Conservation (phyloP, 1,140 invertebrate species). For the Neelides sp. region DNA sequence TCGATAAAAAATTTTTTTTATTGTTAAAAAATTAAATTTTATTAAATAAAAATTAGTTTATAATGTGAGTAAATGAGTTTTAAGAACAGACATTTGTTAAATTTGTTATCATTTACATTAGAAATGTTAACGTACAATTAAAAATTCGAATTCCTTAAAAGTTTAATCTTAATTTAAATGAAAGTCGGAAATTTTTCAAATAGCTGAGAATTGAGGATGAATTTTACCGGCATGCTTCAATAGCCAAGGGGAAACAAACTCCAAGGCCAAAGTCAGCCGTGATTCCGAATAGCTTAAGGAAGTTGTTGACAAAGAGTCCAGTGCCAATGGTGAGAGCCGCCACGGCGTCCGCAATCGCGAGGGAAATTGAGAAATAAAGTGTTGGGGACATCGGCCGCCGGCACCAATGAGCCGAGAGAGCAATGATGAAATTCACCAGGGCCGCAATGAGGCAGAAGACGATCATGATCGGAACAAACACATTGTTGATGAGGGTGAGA, state of each 20-base stretch:
- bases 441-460: conserved; percentile 41
- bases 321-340: conserved; percentile 41
- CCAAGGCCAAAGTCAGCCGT: conserved; percentile 20
- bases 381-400: conserved; percentile 44
- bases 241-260: conserved; percentile 14
- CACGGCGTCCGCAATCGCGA: conserved; percentile 46
- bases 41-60: no score
- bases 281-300: conserved; percentile 34
- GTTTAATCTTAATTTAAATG: no score
- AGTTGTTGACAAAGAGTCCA: conserved; percentile 44
- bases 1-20: no score
- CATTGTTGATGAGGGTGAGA: no score
- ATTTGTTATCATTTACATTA: no score
- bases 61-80: no score
- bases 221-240: conserved; percentile 24
- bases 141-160: no score
- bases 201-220: neutral
- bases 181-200: no score
- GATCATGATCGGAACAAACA: conserved; percentile 35
- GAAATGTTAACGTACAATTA: no score
- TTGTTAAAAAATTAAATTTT: no score
- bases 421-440: conserved; percentile 41
- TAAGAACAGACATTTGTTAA: no score
- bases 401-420: conserved; percentile 43
- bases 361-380: conserved; percentile 45